phyloP scores from a whole-genome alignment of 2,797 vertebrate species.

The Pantherophis vulpinus region DNA sequence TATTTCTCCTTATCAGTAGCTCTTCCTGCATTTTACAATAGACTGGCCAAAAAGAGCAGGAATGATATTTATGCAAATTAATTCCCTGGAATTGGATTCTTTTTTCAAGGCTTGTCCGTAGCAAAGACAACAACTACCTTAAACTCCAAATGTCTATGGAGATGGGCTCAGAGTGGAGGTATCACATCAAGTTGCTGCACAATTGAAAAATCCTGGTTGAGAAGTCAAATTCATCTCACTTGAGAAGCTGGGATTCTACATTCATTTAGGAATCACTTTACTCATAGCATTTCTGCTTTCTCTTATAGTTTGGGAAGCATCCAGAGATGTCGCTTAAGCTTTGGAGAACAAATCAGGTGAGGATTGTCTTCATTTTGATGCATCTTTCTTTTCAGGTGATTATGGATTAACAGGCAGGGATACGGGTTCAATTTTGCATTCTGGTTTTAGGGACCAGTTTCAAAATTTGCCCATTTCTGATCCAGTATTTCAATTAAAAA shows the following conservation, averaged over 20 bases:
- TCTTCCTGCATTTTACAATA: neutral
- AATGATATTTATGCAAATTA: neutral
- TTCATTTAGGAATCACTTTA: neutral
- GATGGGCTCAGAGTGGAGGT: neutral
- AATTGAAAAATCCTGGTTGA: neutral
- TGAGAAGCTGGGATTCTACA: neutral
- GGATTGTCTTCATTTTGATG: neutral
- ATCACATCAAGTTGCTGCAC: neutral
- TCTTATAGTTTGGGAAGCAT: slow-evolving; percentile 70
- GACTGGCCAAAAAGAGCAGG: neutral
- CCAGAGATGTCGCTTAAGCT: slow-evolving; percentile 66
- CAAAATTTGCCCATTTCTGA: neutral
- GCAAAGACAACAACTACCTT: neutral
- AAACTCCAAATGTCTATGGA: neutral
- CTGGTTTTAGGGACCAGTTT: neutral
- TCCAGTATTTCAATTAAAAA: neutral
- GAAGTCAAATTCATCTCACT: neutral
- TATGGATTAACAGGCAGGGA: neutral
- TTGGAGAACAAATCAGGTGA: slow-evolving; percentile 74
- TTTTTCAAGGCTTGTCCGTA: neutral
- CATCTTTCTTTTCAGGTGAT: neutral
- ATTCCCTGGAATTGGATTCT: neutral
- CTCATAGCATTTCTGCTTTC: slow-evolving; percentile 10
- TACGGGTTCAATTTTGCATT: neutral
- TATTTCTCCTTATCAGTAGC: neutral